These are phyloP conservation scores for Cheilosia variabilis DNA, from an alignment of 2,888 invertebrate genomes.

Conservation along the genomic window DNA sequence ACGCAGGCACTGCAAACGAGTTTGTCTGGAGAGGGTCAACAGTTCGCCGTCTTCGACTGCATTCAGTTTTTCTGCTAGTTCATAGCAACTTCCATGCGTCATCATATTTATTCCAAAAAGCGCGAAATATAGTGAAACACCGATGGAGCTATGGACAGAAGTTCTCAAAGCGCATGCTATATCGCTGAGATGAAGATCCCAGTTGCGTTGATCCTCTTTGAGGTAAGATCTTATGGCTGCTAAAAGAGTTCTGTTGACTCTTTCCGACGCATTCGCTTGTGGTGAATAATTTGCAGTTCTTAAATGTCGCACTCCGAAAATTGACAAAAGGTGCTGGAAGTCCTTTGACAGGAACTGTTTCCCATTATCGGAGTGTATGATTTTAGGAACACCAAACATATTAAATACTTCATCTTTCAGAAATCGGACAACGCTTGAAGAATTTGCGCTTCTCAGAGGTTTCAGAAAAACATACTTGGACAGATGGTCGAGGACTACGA, in stretches of 20 bases:
- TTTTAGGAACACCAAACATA: conserved; percentile 20
- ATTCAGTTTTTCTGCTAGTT: neutral
- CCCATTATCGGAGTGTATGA: conserved; percentile 76
- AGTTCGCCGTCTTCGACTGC: conserved; percentile 2
- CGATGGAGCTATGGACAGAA: conserved; percentile 40
- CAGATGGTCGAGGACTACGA: neutral
- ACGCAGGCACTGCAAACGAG: no score
- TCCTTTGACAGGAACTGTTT: conserved; percentile 72
- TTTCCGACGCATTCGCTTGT: conserved; percentile 78
- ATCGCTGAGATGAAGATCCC: conserved; percentile 59
- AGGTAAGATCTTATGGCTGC: conserved; percentile 77
- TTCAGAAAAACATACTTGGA: neutral
- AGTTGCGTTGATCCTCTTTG: conserved; percentile 61
- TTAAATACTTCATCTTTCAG: conserved; percentile 1
- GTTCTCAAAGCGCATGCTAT: conserved; percentile 53
- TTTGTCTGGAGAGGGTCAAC: conserved; percentile 3
- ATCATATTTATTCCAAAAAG: conserved; percentile 56
- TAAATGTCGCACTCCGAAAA: neutral
- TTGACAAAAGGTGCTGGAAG: conserved; percentile 54
- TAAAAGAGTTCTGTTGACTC: conserved; percentile 78
- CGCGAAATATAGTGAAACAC: conserved; percentile 48
- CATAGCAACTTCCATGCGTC: conserved; percentile 22
- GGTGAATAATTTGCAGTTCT: conserved; percentile 60
- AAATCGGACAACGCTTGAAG: neutral
- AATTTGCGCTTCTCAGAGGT: conserved; percentile 3